Evolutionary conservation across 1,140 invertebrate genomes (phyloP).

Genomic region (Pseudomyrmex sp.): DNA sequence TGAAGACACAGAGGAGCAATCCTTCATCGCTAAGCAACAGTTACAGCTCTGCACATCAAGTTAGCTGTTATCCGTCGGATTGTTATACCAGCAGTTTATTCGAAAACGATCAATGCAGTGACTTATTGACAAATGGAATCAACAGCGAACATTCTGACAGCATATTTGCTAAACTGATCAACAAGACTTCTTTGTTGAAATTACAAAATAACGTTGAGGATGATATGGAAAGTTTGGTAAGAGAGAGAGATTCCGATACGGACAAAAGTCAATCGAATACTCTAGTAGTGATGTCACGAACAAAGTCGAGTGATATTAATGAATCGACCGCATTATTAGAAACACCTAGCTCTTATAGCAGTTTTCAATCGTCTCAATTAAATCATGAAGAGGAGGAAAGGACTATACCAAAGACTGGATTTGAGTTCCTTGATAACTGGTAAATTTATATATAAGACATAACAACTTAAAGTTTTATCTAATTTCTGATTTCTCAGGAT

Average conservation of each 20-base stretch:
- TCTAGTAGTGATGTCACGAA: slow-evolving; percentile 74
- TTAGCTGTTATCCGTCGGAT: slow-evolving; percentile 79
- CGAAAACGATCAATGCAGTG: slow-evolving; percentile 75
- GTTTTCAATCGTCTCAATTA: slow-evolving; percentile 79
- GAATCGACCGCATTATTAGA: slow-evolving; percentile 80
- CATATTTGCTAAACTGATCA: slow-evolving; percentile 81
- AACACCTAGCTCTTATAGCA: slow-evolving; percentile 81
- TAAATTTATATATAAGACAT: slow-evolving; percentile 75
- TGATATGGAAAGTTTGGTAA: slow-evolving; percentile 79
- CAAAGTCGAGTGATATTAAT: slow-evolving; percentile 80
- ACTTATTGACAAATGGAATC: slow-evolving; percentile 66
- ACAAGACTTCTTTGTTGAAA: slow-evolving; percentile 81
- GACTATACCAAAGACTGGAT: slow-evolving; percentile 89
- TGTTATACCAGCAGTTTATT: slow-evolving; percentile 78
- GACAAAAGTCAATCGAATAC: slow-evolving; percentile 78
- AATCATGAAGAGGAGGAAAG: slow-evolving; percentile 81
- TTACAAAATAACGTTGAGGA: slow-evolving; percentile 78
- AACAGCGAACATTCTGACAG: slow-evolving; percentile 74
- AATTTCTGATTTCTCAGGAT: neutral
- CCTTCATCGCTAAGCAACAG: slow-evolving; percentile 75
- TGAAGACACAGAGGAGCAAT: slow-evolving; percentile 75
- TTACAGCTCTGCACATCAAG: slow-evolving; percentile 77
- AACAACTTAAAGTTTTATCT: neutral
- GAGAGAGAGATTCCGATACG: slow-evolving; percentile 68
- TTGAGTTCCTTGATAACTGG: slow-evolving; percentile 91